Evolutionary conservation across 2,888 invertebrate genomes (phyloP).

Genomic region (Vannuccia rotundouncinata): DNA sequence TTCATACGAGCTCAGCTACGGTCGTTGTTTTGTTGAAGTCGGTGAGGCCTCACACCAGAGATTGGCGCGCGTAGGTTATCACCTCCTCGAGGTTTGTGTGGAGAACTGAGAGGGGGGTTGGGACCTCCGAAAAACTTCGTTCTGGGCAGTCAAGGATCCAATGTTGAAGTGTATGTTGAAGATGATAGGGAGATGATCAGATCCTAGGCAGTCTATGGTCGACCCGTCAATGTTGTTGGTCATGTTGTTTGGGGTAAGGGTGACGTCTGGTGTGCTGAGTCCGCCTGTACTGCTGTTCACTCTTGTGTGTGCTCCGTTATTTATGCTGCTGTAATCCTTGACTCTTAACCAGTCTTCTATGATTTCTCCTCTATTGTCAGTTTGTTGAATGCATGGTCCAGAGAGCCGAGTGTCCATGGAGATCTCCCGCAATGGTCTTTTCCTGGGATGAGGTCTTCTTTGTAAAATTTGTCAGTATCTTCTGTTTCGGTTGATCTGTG

Average conservation of each 20-base stretch:
- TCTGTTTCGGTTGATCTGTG: neutral
- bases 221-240: neutral
- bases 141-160: neutral
- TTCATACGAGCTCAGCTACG: no score
- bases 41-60: no score
- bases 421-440: neutral
- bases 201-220: constrained; percentile 13
- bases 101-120: no score
- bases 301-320: neutral
- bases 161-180: neutral
- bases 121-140: no score
- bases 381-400: neutral
- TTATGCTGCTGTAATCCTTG: neutral
- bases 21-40: no score
- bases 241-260: neutral
- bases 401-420: neutral
- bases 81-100: no score
- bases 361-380: neutral
- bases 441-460: neutral
- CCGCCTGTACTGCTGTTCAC: constrained; percentile 1
- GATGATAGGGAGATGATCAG: neutral
- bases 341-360: neutral
- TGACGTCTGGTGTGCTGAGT: neutral
- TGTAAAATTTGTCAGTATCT: neutral
- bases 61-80: no score